A percentile compares a stretch with the other conserved stretches of the same genome.
Evolutionary conservation across 1,140 invertebrate species (phyloP).

Genomic region (Archivesica marissinica): DNA sequence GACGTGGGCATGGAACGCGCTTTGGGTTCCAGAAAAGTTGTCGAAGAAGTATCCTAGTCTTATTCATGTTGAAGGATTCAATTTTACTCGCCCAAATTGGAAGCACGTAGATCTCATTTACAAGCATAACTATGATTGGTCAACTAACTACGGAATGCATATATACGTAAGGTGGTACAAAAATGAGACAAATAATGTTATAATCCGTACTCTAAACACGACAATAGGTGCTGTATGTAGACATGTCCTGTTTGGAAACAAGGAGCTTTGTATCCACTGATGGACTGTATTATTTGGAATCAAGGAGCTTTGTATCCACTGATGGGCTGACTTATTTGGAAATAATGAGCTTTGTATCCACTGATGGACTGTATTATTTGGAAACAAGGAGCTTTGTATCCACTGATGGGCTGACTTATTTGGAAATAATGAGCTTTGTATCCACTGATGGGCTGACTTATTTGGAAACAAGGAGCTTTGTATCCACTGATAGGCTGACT

Average conservation of each 20-base stretch:
- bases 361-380: no score
- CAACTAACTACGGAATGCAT: slow-evolving; percentile 60
- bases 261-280: slow-evolving; percentile 53
- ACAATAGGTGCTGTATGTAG: slow-evolving; percentile 50
- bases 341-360: no score
- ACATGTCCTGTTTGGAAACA: slow-evolving; percentile 49
- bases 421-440: no score
- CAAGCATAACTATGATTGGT: slow-evolving; percentile 57
- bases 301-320: not conserved
- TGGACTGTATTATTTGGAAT: not conserved
- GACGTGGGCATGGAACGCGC: slow-evolving; percentile 39
- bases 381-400: no score
- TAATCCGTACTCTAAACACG: slow-evolving; percentile 52
- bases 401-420: no score
- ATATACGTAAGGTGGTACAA: slow-evolving; percentile 52
- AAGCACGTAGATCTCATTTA: slow-evolving; percentile 30
- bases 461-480: no score
- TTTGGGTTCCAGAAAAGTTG: slow-evolving; percentile 41
- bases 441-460: no score
- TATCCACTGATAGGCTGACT: no score
- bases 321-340: not conserved
- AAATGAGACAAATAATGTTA: slow-evolving; percentile 43
- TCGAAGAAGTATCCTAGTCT: slow-evolving; percentile 48
- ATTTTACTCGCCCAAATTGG: slow-evolving; percentile 46
- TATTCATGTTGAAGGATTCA: slow-evolving; percentile 56